phyloP scores from a whole-genome alignment of 2,113 vertebrate genomes.

The Lota lota region DNA sequence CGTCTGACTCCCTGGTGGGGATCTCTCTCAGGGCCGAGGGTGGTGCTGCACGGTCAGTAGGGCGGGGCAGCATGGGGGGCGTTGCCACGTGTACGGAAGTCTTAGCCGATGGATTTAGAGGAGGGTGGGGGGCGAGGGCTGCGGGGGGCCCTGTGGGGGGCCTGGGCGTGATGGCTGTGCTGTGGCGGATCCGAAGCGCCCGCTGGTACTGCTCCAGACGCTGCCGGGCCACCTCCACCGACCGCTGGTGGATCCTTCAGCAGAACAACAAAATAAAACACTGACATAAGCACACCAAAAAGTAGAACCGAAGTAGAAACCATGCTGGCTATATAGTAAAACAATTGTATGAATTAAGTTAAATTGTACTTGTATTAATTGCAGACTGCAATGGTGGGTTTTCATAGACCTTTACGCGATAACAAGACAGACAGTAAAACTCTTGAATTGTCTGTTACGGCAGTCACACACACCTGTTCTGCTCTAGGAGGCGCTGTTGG shows the following conservation, averaged over 20 bases:
- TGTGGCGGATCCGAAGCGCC: slow-evolving; percentile 68
- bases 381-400: too few species aligned
- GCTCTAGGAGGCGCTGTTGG: slow-evolving; percentile 81
- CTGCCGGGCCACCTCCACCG: slow-evolving; percentile 75
- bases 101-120: not conserved
- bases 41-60: too few species aligned
- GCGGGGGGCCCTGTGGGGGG: slow-evolving; percentile 10
- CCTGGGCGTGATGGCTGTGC: slow-evolving; percentile 5
- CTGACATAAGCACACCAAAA: too few species aligned
- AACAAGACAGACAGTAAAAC: too few species aligned
- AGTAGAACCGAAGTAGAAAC: too few species aligned
- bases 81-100: not conserved
- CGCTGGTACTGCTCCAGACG: slow-evolving; percentile 83
- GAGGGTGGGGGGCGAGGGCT: not conserved
- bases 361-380: too few species aligned
- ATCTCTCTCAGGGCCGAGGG: too few species aligned
- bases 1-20: too few species aligned
- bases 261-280: not conserved
- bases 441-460: not conserved
- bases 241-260: slow-evolving; percentile 78
- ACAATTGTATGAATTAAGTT: too few species aligned
- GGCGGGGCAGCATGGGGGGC: not conserved
- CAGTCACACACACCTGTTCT: slow-evolving; percentile 75
- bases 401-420: too few species aligned
- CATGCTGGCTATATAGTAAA: too few species aligned